phyloP scores from a whole-genome alignment of 2,888 invertebrate genomes.

The Acronicta leporina region DNA sequence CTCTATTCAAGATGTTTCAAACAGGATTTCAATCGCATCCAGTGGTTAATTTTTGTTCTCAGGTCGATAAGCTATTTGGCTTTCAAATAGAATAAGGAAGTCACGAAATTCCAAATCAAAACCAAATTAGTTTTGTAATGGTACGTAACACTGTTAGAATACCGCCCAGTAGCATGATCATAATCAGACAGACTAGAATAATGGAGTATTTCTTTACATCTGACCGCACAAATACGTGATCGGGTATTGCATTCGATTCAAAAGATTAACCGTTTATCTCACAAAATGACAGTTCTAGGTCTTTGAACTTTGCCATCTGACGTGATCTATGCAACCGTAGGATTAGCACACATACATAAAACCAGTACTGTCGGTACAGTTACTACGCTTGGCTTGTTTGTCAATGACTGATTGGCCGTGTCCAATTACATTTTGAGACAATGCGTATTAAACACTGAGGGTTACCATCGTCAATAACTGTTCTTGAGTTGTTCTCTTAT shows the following conservation, averaged over 20 bases:
- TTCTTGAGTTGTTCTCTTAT: neutral
- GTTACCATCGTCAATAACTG: neutral
- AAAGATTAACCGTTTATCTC: slow-evolving; percentile 55
- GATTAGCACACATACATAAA: slow-evolving; percentile 32
- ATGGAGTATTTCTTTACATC: slow-evolving; percentile 52
- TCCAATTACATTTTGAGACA: slow-evolving; percentile 5
- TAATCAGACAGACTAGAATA: slow-evolving; percentile 2
- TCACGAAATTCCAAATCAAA: slow-evolving; percentile 11
- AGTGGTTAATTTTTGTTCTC: neutral
- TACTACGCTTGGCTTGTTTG: slow-evolving; percentile 29
- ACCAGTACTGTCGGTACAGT: slow-evolving; percentile 34
- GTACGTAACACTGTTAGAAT: slow-evolving; percentile 4
- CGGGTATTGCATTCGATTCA: slow-evolving; percentile 52
- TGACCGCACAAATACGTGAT: slow-evolving; percentile 64
- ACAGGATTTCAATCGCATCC: neutral
- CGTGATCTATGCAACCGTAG: slow-evolving; percentile 40
- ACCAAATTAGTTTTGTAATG: slow-evolving; percentile 20
- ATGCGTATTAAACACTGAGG: neutral
- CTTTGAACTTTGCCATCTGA: slow-evolving; percentile 57
- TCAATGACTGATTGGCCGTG: slow-evolving; percentile 23
- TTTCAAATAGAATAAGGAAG: slow-evolving; percentile 6
- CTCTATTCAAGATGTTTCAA: neutral
- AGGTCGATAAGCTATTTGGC: neutral
- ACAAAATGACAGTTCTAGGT: slow-evolving; percentile 54
- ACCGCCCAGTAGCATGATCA: slow-evolving; percentile 26